A percentile compares a stretch with the other conserved stretches of the same genome.
Conservation (phyloP, 2,888 invertebrate species). For the Syrista parreyssii region DNA sequence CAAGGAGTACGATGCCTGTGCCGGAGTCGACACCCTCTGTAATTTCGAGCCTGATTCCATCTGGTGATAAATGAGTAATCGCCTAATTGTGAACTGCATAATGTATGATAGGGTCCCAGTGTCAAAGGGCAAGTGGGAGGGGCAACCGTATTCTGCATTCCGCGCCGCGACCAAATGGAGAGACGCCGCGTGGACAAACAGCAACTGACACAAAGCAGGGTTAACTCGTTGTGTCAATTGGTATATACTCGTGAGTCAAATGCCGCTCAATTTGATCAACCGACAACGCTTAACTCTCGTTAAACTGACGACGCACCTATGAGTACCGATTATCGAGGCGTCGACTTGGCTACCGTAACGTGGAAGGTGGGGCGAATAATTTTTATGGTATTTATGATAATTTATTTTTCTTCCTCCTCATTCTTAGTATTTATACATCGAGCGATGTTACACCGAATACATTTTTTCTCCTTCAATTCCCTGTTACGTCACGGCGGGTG, state of each 20-base stretch:
- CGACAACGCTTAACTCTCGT: constrained; percentile 40
- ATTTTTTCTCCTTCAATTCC: no score
- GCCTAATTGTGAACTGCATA: constrained; percentile 46
- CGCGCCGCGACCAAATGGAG: background rate
- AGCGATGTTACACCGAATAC: no score
- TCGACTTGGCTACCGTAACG: no score
- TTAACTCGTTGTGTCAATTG: constrained; percentile 65
- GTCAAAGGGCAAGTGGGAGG: constrained; percentile 46
- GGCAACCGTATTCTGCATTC: constrained; percentile 18
- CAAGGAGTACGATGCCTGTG: no score
- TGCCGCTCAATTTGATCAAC: constrained; percentile 46
- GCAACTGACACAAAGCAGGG: constrained; percentile 58
- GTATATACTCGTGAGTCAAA: constrained; percentile 32
- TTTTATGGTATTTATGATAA: no score
- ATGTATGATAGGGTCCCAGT: constrained; percentile 34
- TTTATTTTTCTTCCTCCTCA: no score
- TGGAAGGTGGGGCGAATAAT: no score
- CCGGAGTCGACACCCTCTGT: no score
- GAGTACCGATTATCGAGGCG: background rate
- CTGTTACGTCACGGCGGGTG: no score
- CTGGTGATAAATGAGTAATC: constrained; percentile 40
- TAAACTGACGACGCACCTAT: constrained; percentile 34
- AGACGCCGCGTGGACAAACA: constrained; percentile 51
- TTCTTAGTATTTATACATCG: no score
- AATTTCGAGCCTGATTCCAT: background rate